phyloP scores from a whole-genome alignment of 2,797 vertebrate species.

The Synaphobranchus kaupii region DNA sequence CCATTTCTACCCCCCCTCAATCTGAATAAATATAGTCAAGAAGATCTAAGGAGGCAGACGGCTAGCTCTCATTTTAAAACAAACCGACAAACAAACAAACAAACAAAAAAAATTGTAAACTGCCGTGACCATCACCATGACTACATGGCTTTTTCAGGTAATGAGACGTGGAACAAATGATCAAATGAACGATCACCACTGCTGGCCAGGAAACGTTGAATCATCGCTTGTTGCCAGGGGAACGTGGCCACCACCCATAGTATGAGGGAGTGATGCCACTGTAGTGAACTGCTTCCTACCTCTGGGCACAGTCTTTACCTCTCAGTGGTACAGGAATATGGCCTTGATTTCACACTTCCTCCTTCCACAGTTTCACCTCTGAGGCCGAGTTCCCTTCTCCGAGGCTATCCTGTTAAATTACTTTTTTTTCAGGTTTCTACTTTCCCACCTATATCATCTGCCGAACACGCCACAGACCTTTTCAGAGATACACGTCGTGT shows the following conservation, averaged over 20 bases:
- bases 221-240: background rate
- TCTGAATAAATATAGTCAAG: too few relatives aligned
- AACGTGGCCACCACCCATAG: background rate
- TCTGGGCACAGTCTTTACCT: slow-evolving; percentile 30
- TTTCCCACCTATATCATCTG: slow-evolving; percentile 6
- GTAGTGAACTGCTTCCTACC: slow-evolving; percentile 46
- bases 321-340: slow-evolving; percentile 45
- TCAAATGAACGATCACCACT: background rate
- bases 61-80: too few relatives aligned
- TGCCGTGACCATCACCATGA: background rate
- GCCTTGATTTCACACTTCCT: slow-evolving; percentile 50
- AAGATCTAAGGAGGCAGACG: too few relatives aligned
- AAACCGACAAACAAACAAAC: too few relatives aligned
- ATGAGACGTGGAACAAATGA: background rate
- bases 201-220: background rate
- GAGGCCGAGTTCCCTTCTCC: background rate
- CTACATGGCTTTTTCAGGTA: background rate
- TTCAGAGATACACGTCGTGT: background rate
- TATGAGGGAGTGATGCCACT: background rate
- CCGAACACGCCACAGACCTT: background rate
- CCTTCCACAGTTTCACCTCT: slow-evolving; percentile 24
- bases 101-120: background rate
- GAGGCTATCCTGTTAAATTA: background rate
- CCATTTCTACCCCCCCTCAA: too few relatives aligned
- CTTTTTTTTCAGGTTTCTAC: background rate